phyloP scores from a whole-genome alignment of 2,888 invertebrate genomes.

The Myopa tessellatipennis region DNA sequence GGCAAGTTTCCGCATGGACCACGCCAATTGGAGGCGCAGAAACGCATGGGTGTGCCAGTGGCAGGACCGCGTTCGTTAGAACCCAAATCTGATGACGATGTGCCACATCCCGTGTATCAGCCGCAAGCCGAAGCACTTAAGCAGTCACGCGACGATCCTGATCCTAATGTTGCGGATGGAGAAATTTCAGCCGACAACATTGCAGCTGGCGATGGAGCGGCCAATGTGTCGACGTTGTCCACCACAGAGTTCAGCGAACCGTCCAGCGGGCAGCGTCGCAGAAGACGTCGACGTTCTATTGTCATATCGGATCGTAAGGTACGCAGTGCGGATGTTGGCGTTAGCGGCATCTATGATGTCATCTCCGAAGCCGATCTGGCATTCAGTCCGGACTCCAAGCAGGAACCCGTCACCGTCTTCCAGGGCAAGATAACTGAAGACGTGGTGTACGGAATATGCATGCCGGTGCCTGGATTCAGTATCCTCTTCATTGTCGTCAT shows the following conservation, averaged over 20 bases:
- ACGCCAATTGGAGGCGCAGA: conserved; percentile 72
- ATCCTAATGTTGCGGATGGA: conserved; percentile 51
- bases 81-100: conserved; percentile 58
- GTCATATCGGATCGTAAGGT: conserved; percentile 78
- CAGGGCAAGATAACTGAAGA: conserved; percentile 89
- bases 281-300: conserved; percentile 75
- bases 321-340: conserved; percentile 88
- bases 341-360: conserved; percentile 89
- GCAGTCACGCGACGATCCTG: conserved; percentile 52
- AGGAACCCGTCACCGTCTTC: conserved; percentile 87
- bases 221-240: background rate
- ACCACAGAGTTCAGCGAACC: background rate
- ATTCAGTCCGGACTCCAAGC: conserved; percentile 84
- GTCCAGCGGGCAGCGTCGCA: conserved; percentile 27
- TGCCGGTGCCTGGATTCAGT: conserved; percentile 90
- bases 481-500: conserved; percentile 89
- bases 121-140: conserved; percentile 58
- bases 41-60: conserved; percentile 71
- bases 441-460: conserved; percentile 90
- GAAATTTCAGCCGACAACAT: conserved; percentile 41
- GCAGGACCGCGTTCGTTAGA: conserved; percentile 71
- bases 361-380: conserved; percentile 92
- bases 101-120: conserved; percentile 62
- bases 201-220: conserved; percentile 5
- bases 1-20: conserved; percentile 82